A percentile compares a stretch with the other conserved stretches of the same genome.
These are phyloP conservation scores for Zapus hudsonius DNA, from an alignment of 2,113 vertebrate genomes.

Conservation along the genomic window DNA sequence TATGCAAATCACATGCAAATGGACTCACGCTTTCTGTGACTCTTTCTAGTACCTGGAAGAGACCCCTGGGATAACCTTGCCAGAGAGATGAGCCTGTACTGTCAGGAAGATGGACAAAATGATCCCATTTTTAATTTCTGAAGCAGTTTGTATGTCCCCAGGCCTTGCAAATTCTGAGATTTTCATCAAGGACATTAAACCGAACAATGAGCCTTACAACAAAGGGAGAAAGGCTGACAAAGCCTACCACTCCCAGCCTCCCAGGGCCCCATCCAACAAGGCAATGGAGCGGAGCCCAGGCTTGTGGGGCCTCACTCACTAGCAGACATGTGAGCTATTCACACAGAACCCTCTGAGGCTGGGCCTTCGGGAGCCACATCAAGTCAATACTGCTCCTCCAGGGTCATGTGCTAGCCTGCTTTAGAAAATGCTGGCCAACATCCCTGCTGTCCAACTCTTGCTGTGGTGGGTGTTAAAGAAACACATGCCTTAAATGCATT, in stretches of 20 bases:
- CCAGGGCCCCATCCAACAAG: not conserved
- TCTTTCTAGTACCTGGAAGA: conserved; percentile 67
- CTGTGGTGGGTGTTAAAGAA: not conserved
- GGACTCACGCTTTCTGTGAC: not conserved
- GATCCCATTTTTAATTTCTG: conserved; percentile 61
- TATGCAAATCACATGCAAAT: conserved; percentile 77
- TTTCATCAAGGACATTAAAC: conserved; percentile 74
- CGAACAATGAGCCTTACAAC: conserved; percentile 64
- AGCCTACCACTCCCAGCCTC: conserved; percentile 18
- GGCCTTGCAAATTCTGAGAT: conserved; percentile 61
- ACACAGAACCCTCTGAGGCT: not conserved
- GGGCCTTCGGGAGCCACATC: no score
- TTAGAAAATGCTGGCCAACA: not conserved
- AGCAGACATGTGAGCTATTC: not conserved
- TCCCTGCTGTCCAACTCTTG: not conserved
- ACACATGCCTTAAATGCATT: not conserved
- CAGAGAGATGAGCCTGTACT: not conserved
- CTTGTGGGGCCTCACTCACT: not conserved
- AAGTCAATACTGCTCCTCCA: not conserved
- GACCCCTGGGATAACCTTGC: conserved; percentile 66
- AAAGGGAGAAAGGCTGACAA: conserved; percentile 64
- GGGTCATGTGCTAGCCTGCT: not conserved
- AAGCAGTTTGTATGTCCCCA: conserved; percentile 60
- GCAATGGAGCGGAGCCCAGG: conserved; percentile 52
- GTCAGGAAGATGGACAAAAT: conserved; percentile 51